phyloP scores from a whole-genome alignment of 2,888 invertebrate genomes.

The Campoplex capitator region DNA sequence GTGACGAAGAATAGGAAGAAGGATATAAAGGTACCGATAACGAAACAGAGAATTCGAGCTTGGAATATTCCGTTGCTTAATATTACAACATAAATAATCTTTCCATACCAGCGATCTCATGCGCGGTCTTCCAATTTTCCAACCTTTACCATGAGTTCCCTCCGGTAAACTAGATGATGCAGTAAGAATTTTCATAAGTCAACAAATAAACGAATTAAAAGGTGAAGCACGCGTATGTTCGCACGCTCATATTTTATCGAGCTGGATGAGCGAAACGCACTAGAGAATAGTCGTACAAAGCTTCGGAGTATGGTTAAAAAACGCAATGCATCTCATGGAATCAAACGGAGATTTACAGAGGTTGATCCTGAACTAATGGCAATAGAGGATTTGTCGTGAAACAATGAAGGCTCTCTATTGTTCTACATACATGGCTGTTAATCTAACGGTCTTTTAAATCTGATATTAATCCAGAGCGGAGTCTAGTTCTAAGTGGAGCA shows the following conservation, averaged over 20 bases:
- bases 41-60: too few relatives aligned
- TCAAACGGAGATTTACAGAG: conserved; percentile 29
- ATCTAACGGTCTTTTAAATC: conserved; percentile 28
- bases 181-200: not conserved
- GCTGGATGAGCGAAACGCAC: not conserved
- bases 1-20: too few relatives aligned
- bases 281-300: not conserved
- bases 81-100: too few relatives aligned
- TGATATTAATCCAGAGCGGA: conserved; percentile 46
- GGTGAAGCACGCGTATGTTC: not conserved
- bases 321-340: conserved; percentile 11
- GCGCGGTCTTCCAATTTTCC: too few relatives aligned
- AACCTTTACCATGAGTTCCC: too few relatives aligned
- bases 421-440: conserved; percentile 26
- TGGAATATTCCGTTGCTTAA: too few relatives aligned
- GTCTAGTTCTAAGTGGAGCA: conserved; percentile 35
- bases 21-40: too few relatives aligned
- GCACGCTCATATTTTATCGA: not conserved
- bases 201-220: not conserved
- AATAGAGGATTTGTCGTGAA: conserved; percentile 62
- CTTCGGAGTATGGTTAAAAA: conserved; percentile 5
- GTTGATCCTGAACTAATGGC: conserved; percentile 55
- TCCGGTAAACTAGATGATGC: too few relatives aligned
- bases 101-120: too few relatives aligned
- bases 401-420: conserved; percentile 65